phyloP scores from a whole-genome alignment of 2,797 vertebrate genomes.

The Garrulus glandarius region DNA sequence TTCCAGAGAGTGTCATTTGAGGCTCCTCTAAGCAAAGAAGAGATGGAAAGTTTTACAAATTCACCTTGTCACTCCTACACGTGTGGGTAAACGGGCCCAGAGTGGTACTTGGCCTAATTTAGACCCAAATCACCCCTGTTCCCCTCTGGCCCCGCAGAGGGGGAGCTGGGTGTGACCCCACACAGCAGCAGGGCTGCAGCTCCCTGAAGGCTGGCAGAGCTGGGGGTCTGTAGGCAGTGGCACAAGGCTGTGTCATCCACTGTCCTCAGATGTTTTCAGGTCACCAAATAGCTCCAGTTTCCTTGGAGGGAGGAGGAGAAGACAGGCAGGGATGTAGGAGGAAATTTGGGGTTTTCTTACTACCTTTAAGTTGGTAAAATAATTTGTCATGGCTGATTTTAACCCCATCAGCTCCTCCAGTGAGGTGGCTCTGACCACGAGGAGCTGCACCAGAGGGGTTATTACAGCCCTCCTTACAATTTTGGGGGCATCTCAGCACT shows the following conservation, averaged over 20 bases:
- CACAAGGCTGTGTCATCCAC: neutral
- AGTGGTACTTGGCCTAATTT: accelerated
- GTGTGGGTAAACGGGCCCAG: accelerated
- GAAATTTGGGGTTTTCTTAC: neutral
- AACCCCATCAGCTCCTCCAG: neutral
- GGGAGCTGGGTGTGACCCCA: neutral
- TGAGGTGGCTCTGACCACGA: accelerated
- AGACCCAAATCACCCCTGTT: neutral
- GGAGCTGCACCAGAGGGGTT: neutral
- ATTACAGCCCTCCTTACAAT: neutral
- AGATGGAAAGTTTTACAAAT: neutral
- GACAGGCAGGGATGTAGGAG: neutral
- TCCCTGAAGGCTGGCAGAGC: neutral
- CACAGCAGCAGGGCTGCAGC: neutral
- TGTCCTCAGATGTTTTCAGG: neutral
- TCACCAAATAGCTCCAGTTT: neutral
- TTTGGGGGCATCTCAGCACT: neutral
- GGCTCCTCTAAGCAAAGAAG: neutral
- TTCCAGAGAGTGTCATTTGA: neutral
- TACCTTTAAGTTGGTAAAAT: neutral
- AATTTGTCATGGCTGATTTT: neutral
- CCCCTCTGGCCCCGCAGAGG: neutral
- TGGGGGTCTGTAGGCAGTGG: neutral
- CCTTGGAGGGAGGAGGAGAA: neutral
- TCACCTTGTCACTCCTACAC: neutral